Evolutionary conservation across 2,888 invertebrate species (phyloP).

Genomic region (Tholera decimalis): DNA sequence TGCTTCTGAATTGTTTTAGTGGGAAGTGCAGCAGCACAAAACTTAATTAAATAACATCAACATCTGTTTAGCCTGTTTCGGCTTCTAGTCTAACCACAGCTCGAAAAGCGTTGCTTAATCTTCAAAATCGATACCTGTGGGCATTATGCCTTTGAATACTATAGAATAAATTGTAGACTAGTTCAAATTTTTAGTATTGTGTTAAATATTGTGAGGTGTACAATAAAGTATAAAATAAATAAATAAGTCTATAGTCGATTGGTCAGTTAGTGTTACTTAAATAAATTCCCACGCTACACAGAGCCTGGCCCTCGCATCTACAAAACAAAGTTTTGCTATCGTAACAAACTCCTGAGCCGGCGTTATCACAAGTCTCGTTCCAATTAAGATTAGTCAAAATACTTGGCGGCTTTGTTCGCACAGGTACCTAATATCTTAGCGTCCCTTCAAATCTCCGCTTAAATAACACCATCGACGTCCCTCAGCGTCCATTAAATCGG

Average conservation of each 20-base stretch:
- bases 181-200: too few species aligned
- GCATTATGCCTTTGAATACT: not conserved
- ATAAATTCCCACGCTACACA: not conserved
- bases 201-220: too few species aligned
- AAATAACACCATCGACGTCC: conserved; percentile 38
- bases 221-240: too few species aligned
- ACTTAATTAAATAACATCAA: not conserved
- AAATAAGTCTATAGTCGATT: too few species aligned
- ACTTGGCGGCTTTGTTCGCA: conserved; percentile 34
- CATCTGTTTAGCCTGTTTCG: too few species aligned
- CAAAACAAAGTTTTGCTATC: conserved; percentile 9
- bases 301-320: not conserved
- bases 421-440: conserved; percentile 40
- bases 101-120: too few species aligned
- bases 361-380: conserved; percentile 29
- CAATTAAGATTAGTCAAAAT: conserved; percentile 51
- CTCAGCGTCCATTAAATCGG: conserved; percentile 38
- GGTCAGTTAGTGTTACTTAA: not conserved
- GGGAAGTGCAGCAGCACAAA: not conserved
- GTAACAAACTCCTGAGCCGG: conserved; percentile 16
- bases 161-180: not conserved
- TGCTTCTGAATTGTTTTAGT: not conserved
- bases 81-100: too few species aligned
- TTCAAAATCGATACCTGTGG: too few species aligned
- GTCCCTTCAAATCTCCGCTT: conserved; percentile 25